A percentile compares a stretch with the other conserved stretches of the same genome.
These are phyloP conservation scores for Iphiclides podalirius DNA, from an alignment of 2,888 invertebrate genomes.

Conservation along the genomic window DNA sequence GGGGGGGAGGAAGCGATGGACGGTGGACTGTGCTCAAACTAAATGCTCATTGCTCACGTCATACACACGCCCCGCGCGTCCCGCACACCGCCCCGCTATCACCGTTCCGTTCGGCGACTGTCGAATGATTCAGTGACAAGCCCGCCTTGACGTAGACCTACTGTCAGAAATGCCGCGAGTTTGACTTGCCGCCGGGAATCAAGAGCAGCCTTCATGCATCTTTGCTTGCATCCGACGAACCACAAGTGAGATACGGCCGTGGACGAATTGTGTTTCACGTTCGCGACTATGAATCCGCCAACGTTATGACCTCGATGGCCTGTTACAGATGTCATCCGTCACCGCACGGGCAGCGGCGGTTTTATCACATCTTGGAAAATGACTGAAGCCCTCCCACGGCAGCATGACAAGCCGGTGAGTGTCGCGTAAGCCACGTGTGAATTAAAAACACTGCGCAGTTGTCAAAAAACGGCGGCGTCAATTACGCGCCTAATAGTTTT, in stretches of 20 bases:
- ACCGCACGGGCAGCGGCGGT: conserved; percentile 73
- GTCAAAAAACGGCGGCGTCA: background rate
- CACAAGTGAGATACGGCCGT: conserved; percentile 57
- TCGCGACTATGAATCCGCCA: conserved; percentile 37
- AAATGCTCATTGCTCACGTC: conserved; percentile 30
- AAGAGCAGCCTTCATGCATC: conserved; percentile 66
- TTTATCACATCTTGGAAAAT: conserved; percentile 78
- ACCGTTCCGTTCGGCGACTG: conserved; percentile 35
- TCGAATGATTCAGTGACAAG: conserved; percentile 59
- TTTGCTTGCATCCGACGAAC: conserved; percentile 56
- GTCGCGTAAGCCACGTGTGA: conserved; percentile 16
- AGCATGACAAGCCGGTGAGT: conserved; percentile 75
- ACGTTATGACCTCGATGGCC: conserved; percentile 64
- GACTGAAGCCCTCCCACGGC: conserved; percentile 67
- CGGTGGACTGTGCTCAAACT: conserved; percentile 17
- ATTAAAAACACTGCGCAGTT: conserved; percentile 15
- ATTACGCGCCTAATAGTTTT: background rate
- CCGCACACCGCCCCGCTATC: conserved; percentile 22
- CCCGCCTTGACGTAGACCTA: conserved; percentile 57
- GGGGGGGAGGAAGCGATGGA: conserved; percentile 26
- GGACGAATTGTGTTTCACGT: conserved; percentile 15
- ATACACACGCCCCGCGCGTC: conserved; percentile 22
- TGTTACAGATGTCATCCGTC: conserved; percentile 75
- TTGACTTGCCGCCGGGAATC: conserved; percentile 54
- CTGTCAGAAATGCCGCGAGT: conserved; percentile 60